Evolutionary conservation across 2,113 vertebrate genomes (phyloP).

Genomic region (Pandion haliaetus): DNA sequence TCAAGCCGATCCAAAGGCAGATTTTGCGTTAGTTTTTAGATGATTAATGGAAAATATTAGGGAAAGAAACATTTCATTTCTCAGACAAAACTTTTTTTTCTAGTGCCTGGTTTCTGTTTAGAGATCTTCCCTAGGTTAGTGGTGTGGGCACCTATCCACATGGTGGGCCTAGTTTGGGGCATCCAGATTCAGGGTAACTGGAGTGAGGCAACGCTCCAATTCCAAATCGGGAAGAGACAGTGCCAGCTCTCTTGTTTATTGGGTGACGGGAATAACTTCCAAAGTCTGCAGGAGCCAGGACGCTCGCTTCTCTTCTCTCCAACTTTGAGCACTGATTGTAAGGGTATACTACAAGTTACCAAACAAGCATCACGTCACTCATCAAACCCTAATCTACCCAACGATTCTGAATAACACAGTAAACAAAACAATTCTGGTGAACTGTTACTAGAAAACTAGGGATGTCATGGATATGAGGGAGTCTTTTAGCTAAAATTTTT

Average conservation of each 20-base stretch:
- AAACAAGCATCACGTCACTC: background rate
- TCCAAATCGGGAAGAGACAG: background rate
- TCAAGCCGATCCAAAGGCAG: background rate
- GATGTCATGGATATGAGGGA: background rate
- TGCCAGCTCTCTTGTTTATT: accelerated
- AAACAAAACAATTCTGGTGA: background rate
- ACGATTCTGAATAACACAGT: background rate
- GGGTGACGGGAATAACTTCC: background rate
- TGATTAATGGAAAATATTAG: background rate
- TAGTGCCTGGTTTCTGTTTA: accelerated
- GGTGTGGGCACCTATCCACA: accelerated
- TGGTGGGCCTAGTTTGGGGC: too few relatives aligned
- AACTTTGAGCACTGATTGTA: background rate
- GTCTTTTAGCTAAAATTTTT: background rate
- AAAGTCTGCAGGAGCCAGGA: background rate
- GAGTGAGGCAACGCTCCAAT: accelerated
- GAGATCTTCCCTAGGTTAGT: too few relatives aligned
- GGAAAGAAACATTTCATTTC: background rate
- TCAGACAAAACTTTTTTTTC: accelerated
- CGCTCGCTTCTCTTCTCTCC: background rate
- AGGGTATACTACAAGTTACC: background rate
- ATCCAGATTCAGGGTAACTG: background rate
- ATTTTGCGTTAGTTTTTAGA: background rate
- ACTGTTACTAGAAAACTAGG: background rate
- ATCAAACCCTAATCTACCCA: background rate